Evolutionary conservation across 2,888 invertebrate genomes (phyloP).

Genomic region (Ptychoptera albimana): DNA sequence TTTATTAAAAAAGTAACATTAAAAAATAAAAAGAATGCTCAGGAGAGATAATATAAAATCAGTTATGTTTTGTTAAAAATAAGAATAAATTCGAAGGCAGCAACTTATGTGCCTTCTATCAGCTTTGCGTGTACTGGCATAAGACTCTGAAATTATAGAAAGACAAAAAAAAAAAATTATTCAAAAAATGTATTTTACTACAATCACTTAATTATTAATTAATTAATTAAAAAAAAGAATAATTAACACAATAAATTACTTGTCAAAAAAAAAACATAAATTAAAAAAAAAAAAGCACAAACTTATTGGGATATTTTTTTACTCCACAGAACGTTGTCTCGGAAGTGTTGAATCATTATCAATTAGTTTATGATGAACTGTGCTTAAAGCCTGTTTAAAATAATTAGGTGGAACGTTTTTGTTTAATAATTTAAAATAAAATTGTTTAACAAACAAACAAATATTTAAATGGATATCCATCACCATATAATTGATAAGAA

Average conservation of each 20-base stretch:
- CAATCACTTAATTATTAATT: too few species aligned
- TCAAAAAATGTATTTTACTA: too few species aligned
- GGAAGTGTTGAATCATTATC: conserved; percentile 21
- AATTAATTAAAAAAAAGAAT: conserved; percentile 1
- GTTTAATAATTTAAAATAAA: too few species aligned
- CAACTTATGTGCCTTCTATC: conserved; percentile 5
- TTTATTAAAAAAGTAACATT: too few species aligned
- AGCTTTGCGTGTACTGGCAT: conserved; percentile 8
- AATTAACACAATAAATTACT: not conserved
- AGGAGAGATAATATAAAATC: too few species aligned
- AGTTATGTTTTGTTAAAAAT: too few species aligned
- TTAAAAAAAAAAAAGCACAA: not conserved
- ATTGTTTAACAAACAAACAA: too few species aligned
- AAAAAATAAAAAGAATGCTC: too few species aligned
- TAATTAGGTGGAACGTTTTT: too few species aligned
- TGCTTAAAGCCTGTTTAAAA: conserved; percentile 54
- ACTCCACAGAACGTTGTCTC: not conserved
- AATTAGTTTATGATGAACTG: conserved; percentile 70
- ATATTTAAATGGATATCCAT: not conserved
- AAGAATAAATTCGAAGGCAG: not conserved
- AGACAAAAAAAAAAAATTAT: not conserved
- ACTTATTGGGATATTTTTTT: not conserved
- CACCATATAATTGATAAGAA: too few species aligned
- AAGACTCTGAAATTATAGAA: conserved; percentile 6
- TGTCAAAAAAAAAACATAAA: not conserved